Evolutionary conservation across 2,113 vertebrate species (phyloP).

Genomic region (Nicator chloris): DNA sequence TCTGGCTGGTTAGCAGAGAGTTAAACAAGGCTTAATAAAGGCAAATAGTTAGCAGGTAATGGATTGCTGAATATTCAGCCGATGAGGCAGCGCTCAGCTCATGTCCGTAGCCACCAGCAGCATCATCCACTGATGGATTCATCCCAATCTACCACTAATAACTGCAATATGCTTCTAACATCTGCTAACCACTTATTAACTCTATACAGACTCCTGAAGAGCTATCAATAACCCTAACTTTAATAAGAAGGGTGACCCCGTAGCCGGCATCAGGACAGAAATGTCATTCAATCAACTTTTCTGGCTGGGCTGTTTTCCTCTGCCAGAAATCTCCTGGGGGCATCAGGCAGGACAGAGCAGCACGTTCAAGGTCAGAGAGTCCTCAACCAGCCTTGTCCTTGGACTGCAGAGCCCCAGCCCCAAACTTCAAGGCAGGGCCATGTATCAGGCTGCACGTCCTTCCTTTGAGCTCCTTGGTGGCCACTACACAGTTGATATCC

Average conservation of each 20-base stretch:
- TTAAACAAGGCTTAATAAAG: background rate
- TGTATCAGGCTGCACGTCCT: background rate
- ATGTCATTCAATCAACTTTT: background rate
- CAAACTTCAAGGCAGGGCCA: background rate
- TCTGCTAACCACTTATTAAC: constrained; percentile 59
- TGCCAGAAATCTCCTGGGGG: background rate
- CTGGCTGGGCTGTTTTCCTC: background rate
- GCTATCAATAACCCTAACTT: constrained; percentile 16
- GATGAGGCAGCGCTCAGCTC: background rate
- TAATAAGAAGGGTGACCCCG: background rate
- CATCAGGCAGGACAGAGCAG: background rate
- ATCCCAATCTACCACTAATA: constrained; percentile 51
- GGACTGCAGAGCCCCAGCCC: background rate
- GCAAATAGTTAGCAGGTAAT: constrained; percentile 3
- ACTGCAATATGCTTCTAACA: constrained; percentile 58
- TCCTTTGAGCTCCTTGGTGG: background rate
- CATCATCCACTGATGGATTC: constrained; percentile 43
- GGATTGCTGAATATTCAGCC: background rate
- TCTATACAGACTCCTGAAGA: constrained; percentile 23
- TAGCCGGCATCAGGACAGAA: background rate
- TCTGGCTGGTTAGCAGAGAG: background rate
- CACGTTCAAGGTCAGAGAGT: background rate
- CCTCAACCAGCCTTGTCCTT: background rate
- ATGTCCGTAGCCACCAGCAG: background rate
- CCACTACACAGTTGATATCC: background rate